Percentiles rank a stretch among this genome's conserved stretches.
Conservation (phyloP, 2,797 vertebrate species). For the Remorina albescens region DNA sequence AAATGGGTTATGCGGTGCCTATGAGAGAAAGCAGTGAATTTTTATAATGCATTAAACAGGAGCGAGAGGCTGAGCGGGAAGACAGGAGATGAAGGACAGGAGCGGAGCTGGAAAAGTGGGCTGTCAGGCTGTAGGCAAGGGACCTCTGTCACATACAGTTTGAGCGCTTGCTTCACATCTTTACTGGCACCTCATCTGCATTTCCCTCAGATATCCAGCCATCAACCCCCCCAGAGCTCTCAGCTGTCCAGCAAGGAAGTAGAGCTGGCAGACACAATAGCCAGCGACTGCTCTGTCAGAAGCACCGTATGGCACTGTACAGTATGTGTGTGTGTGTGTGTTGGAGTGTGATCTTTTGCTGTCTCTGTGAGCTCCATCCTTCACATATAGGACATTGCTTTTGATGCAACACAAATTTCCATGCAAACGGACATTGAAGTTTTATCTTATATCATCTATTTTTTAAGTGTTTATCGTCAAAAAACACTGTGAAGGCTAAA, state of each 20-base stretch:
- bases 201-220: slow-evolving; percentile 79
- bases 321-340: not conserved
- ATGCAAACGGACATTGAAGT: too few species aligned
- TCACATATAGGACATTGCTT: not conserved
- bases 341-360: slow-evolving; percentile 8
- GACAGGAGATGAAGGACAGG: slow-evolving; percentile 26
- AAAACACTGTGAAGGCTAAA: not conserved
- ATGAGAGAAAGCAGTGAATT: slow-evolving; percentile 73
- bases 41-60: slow-evolving; percentile 75
- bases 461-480: not conserved
- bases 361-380: not conserved
- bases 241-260: slow-evolving; percentile 57
- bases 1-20: slow-evolving; percentile 81
- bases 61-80: slow-evolving; percentile 42
- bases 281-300: slow-evolving; percentile 53
- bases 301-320: slow-evolving; percentile 7
- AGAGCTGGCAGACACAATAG: slow-evolving; percentile 56
- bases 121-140: slow-evolving; percentile 70
- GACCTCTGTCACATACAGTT: slow-evolving; percentile 69
- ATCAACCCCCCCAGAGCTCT: slow-evolving; percentile 55
- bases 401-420: too few species aligned
- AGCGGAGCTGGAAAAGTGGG: slow-evolving; percentile 49
- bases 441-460: too few species aligned
- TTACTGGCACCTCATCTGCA: slow-evolving; percentile 68
- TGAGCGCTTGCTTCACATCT: slow-evolving; percentile 66